Evolutionary conservation across 2,888 invertebrate genomes (phyloP).

Genomic region (Ceramica pisi): DNA sequence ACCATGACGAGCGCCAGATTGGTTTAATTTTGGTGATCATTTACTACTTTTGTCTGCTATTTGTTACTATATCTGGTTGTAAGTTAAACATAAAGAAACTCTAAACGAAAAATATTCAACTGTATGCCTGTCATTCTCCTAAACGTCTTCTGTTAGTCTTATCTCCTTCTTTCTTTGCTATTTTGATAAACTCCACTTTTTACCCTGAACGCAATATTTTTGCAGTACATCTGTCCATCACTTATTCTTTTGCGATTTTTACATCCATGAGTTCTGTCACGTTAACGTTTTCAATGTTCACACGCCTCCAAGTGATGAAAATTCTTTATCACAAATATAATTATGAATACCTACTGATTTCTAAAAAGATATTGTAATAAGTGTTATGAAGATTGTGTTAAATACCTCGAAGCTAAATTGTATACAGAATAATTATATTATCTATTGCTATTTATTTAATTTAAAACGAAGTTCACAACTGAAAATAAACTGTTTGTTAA

Average conservation of each 20-base stretch:
- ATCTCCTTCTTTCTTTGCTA: too few species aligned
- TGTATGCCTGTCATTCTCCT: too few species aligned
- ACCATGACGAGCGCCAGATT: too few species aligned
- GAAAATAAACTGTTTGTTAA: slow-evolving; percentile 9
- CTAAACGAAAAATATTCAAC: too few species aligned
- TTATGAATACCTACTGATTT: neutral
- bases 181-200: too few species aligned
- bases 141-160: too few species aligned
- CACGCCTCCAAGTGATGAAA: slow-evolving; percentile 6
- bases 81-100: too few species aligned
- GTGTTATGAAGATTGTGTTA: slow-evolving; percentile 5
- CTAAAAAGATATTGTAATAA: slow-evolving; percentile 20
- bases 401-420: slow-evolving; percentile 22
- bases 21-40: too few species aligned
- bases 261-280: neutral
- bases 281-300: neutral
- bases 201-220: too few species aligned
- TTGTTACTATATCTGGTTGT: too few species aligned
- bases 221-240: too few species aligned
- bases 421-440: slow-evolving; percentile 9
- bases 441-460: slow-evolving; percentile 24
- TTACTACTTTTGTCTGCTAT: too few species aligned
- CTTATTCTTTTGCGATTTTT: neutral
- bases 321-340: slow-evolving; percentile 9
- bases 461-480: slow-evolving; percentile 28